Base-by-base conservation (phyloP, 2,113 vertebrate genomes). In the Panurus biarmicus region DNA sequence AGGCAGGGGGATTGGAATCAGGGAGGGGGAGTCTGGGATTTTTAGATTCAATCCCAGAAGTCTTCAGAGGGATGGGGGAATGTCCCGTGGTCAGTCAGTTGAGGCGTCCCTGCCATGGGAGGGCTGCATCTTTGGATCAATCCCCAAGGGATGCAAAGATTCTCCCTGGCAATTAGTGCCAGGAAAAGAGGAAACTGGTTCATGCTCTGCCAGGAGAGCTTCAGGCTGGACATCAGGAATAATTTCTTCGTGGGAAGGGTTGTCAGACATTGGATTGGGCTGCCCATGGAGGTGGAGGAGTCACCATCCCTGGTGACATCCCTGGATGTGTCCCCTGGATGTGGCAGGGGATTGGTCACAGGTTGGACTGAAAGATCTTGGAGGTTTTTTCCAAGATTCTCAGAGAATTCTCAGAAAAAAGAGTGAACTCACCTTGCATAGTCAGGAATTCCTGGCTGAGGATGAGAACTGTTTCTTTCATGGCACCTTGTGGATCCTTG, bases 321-420 rank as follows among this genome's bases (percentile, higher is more conserved):
- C n/a, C 14, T 40, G 18, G 18, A 36, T 2, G 10, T 8, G 29
- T 35, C 17, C 62, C 11, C 38, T 21, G 44, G 67, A 66, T 0
- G 0, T 29, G 38, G 10, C 36, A 45, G 51, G 7, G 23, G 12
- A 33, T 51, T 0, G 0, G 10, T 19, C 35, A 23, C 29, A 20
- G 14, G 14, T 7, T 42, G 48, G 62, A 16, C 40, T 14, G 8
- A 13, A 53, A 66, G 25, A 42, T 2, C 29, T 42, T 35, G 40
- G 56, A 56, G 10, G 12, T 23, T 21, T 56, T 76, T 70, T 42
- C 31, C 56, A 62, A 42, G 57, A 48, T 36, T 26, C 35, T 28
- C 17, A 20, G 29, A 24, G 45, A 69, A 61, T 61, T 61, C 23
- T 15, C 42, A 33, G 42, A 38, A 21, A 53, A 53, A 65, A 15